phyloP scores from a whole-genome alignment of 2,888 invertebrate genomes.

The Nephrocerus scutellatus region DNA sequence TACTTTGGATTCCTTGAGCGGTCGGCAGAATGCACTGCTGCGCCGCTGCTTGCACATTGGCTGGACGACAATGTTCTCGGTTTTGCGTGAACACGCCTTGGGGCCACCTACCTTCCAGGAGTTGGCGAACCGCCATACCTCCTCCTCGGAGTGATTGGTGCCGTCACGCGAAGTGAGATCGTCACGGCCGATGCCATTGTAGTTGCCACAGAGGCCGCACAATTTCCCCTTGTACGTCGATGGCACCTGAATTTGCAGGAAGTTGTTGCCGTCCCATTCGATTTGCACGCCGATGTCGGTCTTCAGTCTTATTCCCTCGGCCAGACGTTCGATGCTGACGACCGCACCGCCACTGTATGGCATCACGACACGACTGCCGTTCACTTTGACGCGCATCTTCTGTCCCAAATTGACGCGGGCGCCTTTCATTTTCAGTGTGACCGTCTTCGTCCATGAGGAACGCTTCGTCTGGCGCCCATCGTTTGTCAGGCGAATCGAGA shows the following conservation, averaged over 20 bases:
- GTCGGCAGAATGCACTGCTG: slow-evolving; percentile 51
- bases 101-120: slow-evolving; percentile 87
- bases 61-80: slow-evolving; percentile 47
- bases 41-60: slow-evolving; percentile 52
- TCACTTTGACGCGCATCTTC: slow-evolving; percentile 77
- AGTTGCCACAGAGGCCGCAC: slow-evolving; percentile 93
- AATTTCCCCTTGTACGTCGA: slow-evolving; percentile 65
- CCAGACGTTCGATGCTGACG: slow-evolving; percentile 57
- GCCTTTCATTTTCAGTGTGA: slow-evolving; percentile 68
- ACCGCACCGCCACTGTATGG: slow-evolving; percentile 57
- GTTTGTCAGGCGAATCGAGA: slow-evolving; percentile 84
- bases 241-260: slow-evolving; percentile 77
- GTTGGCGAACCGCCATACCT: slow-evolving; percentile 66
- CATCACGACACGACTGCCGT: slow-evolving; percentile 65
- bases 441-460: slow-evolving; percentile 88
- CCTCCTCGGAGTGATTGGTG: slow-evolving; percentile 56
- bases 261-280: slow-evolving; percentile 90
- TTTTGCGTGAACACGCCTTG: slow-evolving; percentile 59
- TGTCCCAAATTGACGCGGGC: slow-evolving; percentile 79
- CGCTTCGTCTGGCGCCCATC: slow-evolving; percentile 71
- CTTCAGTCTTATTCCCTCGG: slow-evolving; percentile 59
- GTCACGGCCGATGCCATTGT: slow-evolving; percentile 78
- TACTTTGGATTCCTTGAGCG: slow-evolving; percentile 49
- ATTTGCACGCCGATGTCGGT: slow-evolving; percentile 73
- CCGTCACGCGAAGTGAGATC: slow-evolving; percentile 71